A percentile compares a stretch with the other conserved stretches of the same genome.
phyloP scores from a whole-genome alignment of 2,113 vertebrate species.

The Ochotona curzoniae region DNA sequence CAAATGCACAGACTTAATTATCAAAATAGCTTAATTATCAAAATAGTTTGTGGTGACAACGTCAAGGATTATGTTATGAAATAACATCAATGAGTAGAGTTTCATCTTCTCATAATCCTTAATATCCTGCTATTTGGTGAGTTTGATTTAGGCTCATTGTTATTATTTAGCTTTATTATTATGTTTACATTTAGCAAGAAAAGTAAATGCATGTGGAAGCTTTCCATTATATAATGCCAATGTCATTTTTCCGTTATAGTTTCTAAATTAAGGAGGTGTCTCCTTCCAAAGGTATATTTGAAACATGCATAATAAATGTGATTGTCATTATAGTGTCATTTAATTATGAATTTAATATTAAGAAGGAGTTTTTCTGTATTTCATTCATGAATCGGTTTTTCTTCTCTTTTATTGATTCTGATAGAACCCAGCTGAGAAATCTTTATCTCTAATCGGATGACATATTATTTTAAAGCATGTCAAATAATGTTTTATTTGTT shows the following conservation, averaged over 20 bases:
- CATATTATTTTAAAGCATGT: conserved; percentile 56
- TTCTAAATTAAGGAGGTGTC: conserved; percentile 28
- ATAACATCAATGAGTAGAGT: background rate
- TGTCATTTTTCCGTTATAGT: conserved; percentile 6
- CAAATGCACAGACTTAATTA: background rate
- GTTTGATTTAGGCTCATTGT: background rate
- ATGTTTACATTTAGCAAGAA: conserved; percentile 21
- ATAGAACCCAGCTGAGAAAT: background rate
- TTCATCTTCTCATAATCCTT: background rate
- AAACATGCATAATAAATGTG: background rate
- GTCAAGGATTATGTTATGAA: background rate
- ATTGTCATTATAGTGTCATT: conserved; percentile 51
- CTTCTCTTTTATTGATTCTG: conserved; percentile 28
- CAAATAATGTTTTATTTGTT: conserved; percentile 42
- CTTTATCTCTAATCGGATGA: background rate
- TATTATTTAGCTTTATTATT: conserved; percentile 27
- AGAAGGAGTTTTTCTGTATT: conserved; percentile 66
- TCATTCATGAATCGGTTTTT: background rate
- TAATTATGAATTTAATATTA: conserved; percentile 57
- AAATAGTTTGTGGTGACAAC: background rate
- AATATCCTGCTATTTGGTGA: conserved; percentile 30
- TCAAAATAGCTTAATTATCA: background rate
- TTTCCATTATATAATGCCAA: conserved; percentile 8
- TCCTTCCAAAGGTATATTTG: conserved; percentile 31
- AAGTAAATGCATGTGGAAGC: conserved; percentile 28